Conservation (phyloP, 1,140 invertebrate species). For the Augochlora pura region DNA sequence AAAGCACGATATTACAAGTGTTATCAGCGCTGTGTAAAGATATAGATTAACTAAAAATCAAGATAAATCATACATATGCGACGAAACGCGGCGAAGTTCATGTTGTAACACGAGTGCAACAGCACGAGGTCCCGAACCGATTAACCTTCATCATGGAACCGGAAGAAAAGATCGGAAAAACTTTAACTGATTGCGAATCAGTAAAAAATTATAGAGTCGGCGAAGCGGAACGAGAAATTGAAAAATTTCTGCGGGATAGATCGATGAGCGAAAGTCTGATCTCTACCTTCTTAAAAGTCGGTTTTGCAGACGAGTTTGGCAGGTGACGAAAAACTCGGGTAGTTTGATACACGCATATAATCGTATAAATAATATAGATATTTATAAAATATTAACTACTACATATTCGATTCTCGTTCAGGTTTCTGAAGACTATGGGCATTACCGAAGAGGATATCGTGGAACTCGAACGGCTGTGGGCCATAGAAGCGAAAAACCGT, state of each 20-base stretch:
- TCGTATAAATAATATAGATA: too few species aligned
- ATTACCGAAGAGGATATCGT: slow-evolving; percentile 34
- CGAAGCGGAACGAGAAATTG: background rate
- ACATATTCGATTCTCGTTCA: background rate
- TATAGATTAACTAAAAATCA: too few species aligned
- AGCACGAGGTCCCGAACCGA: background rate
- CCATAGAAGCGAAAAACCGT: background rate
- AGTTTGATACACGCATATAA: too few species aligned
- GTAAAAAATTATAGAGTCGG: background rate
- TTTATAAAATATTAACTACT: too few species aligned
- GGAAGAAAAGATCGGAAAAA: background rate
- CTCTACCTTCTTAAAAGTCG: slow-evolving; percentile 35
- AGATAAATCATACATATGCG: too few species aligned
- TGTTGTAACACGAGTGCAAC: background rate
- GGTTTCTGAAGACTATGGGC: slow-evolving; percentile 45
- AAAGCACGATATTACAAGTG: too few species aligned
- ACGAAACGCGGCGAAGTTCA: background rate
- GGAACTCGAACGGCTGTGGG: slow-evolving; percentile 20
- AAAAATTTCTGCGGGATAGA: slow-evolving; percentile 42
- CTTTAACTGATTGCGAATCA: background rate
- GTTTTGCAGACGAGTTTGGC: slow-evolving; percentile 34
- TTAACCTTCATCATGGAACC: background rate
- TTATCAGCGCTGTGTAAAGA: too few species aligned
- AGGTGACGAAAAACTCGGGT: slow-evolving; percentile 20
- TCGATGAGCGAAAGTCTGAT: slow-evolving; percentile 44